Conservation (phyloP, 2,888 invertebrate genomes). For the Ennomos quercinarius region DNA sequence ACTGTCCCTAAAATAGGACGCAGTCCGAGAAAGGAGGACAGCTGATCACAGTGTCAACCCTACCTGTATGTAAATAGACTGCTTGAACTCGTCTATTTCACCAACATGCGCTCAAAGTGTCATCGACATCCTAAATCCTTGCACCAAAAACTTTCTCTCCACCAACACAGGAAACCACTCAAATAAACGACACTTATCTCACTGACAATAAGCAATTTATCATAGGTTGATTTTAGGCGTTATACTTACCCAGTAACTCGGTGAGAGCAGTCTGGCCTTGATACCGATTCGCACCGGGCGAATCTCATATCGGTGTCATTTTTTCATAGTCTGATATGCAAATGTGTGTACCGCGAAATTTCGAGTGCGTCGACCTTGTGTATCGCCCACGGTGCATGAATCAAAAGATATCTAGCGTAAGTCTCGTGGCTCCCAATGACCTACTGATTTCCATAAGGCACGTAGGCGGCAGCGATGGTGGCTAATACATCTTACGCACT, state of each 20-base stretch:
- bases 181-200: conserved; percentile 77
- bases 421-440: conserved; percentile 75
- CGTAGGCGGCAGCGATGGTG: conserved; percentile 63
- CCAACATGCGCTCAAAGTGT: conserved; percentile 46
- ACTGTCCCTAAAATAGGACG: conserved; percentile 3
- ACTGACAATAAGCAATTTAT: conserved; percentile 82
- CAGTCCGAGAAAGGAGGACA: conserved; percentile 3
- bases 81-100: conserved; percentile 29
- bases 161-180: conserved; percentile 80
- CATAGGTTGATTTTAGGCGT: conserved; percentile 80
- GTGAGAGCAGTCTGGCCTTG: conserved; percentile 82
- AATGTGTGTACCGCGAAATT: conserved; percentile 80
- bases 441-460: conserved; percentile 79
- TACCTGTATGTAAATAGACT: conserved; percentile 22
- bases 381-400: conserved; percentile 75
- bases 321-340: conserved; percentile 79
- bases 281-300: conserved; percentile 75
- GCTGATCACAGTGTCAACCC: conserved; percentile 6
- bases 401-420: conserved; percentile 71
- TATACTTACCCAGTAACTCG: conserved; percentile 82
- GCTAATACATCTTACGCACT: conserved; percentile 48
- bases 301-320: conserved; percentile 75
- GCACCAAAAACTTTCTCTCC: conserved; percentile 72
- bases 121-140: conserved; percentile 69
- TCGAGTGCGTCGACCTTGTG: conserved; percentile 82